Evolutionary conservation across 2,113 vertebrate genomes (phyloP), one percentile per base, ranked within the genome.

Genomic region (Acanthochromis polyacanthus): DNA sequence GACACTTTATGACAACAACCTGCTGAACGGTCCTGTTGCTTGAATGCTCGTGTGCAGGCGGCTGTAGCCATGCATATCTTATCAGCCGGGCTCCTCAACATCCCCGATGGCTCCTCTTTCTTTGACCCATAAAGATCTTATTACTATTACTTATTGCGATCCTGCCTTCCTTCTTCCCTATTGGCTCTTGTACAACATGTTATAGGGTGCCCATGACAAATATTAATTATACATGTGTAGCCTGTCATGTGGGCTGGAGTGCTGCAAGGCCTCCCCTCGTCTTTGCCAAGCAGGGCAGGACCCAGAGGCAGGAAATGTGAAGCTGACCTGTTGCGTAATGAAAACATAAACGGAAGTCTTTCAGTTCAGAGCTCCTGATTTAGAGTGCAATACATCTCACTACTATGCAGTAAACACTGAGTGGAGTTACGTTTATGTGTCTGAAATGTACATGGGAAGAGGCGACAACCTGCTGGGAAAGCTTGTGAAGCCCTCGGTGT

Each of bases 181-280:
- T 36, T 88, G 77, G 78, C 80, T 73, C 22, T 53, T 45, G 38
- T n/a, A 43, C 82, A 65, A 70, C 67, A 83, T 53, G 60, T 76
- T 78, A 56, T 63, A 59, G 82, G 78, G 66, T 82, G 73, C 59
- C 62, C 79, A 32, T 71, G 85, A 90, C 82, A 71, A 9, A 65
- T 85, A 88, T 94, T 59, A 92, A 94, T 92, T 83, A 93, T 84
- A 73, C 51, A 92, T 90, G 81, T 78, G 63, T 36, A 55, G 75
- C 70, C 64, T 85, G 59, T 84, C 83, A 45, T 63, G 77, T 83
- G 84, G 91, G 89, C 73, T 83, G 45, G 8, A 82, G 80, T 40
- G 82, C 92, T 78, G 58, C 70, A 32, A 81, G 90, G 80, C 80
- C 61, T 84, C 25, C 48, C 56, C 55, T 69, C 8, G 14, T 65